phyloP scores from a whole-genome alignment of 2,113 vertebrate genomes.

The Bothrops jararaca region DNA sequence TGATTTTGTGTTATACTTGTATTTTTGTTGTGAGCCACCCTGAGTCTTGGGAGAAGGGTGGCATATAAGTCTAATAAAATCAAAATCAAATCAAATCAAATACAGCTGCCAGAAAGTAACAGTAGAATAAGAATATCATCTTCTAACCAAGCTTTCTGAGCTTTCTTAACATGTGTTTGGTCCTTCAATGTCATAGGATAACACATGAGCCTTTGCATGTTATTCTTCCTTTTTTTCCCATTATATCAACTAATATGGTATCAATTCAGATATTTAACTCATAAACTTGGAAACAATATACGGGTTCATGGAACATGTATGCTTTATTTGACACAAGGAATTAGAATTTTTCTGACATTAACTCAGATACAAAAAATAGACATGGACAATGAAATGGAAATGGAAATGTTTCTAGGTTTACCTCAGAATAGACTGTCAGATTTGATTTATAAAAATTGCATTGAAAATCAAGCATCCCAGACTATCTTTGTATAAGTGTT shows the following conservation, averaged over 20 bases:
- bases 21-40: no score
- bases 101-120: neutral
- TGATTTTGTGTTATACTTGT: no score
- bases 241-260: neutral
- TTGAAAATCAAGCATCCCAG: slow-evolving; percentile 13
- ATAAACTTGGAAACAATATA: neutral
- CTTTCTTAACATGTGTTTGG: neutral
- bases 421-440: slow-evolving; percentile 22
- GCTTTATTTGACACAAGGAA: neutral
- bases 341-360: neutral
- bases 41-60: no score
- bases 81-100: no score
- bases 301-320: neutral
- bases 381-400: neutral
- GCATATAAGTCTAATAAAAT: no score
- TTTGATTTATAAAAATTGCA: slow-evolving; percentile 14
- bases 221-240: neutral
- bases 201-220: neutral
- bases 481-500: neutral
- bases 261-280: neutral
- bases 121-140: neutral
- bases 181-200: neutral
- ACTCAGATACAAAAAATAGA: neutral
- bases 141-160: neutral
- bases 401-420: slow-evolving; percentile 15